Base-by-base conservation (phyloP, 2,797 vertebrate genomes). In the Picus viridis region DNA sequence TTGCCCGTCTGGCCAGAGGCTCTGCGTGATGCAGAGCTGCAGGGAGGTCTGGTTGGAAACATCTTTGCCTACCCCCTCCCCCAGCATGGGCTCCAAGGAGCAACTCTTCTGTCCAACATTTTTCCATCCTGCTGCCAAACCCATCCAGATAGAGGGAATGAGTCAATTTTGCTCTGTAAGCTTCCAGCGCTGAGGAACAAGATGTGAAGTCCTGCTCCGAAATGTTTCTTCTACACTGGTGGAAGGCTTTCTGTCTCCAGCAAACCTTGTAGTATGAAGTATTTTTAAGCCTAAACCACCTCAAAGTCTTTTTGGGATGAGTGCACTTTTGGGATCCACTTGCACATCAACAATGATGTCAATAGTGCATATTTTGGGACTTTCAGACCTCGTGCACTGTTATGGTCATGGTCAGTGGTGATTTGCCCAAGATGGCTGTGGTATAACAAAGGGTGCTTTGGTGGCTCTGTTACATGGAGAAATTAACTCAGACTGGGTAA, bases 71-170 rank as follows among this genome's bases (percentile, higher is more conserved):
- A 20, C 16, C 49, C 69, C 39, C 4, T 89, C 69, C 69, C 45
- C 61, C 51, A 82, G 82, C 64, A 63, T 51, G 49, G 83, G 22
- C 89, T 95, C 90, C 77, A 92, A 81, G 90, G 83, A 95, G 36
- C 70, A 89, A 5, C 64, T 93, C 74, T 74, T 72, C 77, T 0
- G 0, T 95, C 87, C 94, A 94, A 3, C 27, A 49, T 89, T 95
- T 78, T 89, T 92, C 85, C 74, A 47, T 71, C 54, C 39, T 67
- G 43, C 89, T 96, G 94, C 95, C 95, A 96, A 94, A 68, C 57
- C 90, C n/a, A 13, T 95, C 85, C 65, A 86, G 79, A 84, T 47
- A 79, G 49, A 32, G 34, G 39, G 56, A 64, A 49, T 88, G 88
- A 94, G 79, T 93, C 92, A 88, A 49, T 68, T 88, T 92, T 65